These are phyloP conservation scores for Tympanuchus pallidicinctus DNA, from an alignment of 2,113 vertebrate species.

Conservation along the genomic window DNA sequence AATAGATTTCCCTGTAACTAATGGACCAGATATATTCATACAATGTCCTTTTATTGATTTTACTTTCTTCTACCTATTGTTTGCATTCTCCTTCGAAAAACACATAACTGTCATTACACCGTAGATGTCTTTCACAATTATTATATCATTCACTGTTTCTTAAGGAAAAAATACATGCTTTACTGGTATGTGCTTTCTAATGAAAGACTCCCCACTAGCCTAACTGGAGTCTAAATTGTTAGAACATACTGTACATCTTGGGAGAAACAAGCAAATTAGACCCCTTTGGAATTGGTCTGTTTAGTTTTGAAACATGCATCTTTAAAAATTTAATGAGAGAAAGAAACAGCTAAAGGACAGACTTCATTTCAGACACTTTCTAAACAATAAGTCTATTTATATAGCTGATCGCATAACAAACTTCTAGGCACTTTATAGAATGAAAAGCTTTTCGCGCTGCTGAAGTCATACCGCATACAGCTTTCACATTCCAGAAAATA, in stretches of 20 bases:
- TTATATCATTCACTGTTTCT: constrained; percentile 69
- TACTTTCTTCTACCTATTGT: constrained; percentile 78
- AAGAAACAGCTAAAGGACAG: constrained; percentile 42
- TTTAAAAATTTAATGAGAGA: constrained; percentile 59
- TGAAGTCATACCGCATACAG: not conserved
- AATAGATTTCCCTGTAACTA: constrained; percentile 76
- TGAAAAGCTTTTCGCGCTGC: constrained; percentile 38
- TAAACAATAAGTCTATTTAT: constrained; percentile 70
- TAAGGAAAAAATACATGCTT: constrained; percentile 57
- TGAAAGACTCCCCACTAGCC: constrained; percentile 49
- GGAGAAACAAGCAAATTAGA: constrained; percentile 56
- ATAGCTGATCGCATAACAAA: constrained; percentile 48
- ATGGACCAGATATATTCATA: constrained; percentile 78
- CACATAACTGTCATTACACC: constrained; percentile 62
- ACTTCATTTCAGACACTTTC: constrained; percentile 56
- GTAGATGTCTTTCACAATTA: constrained; percentile 68
- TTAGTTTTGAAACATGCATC: constrained; percentile 43
- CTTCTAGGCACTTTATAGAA: constrained; percentile 50
- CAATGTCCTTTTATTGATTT: constrained; percentile 80
- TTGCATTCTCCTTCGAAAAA: constrained; percentile 69
- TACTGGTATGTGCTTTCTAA: constrained; percentile 17
- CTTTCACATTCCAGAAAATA: constrained; percentile 41
- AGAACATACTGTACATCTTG: constrained; percentile 42
- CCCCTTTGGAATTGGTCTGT: constrained; percentile 50
- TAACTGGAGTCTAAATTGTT: constrained; percentile 25